Evolutionary conservation across 2,797 vertebrate genomes (phyloP).

Genomic region (Platalea minor): DNA sequence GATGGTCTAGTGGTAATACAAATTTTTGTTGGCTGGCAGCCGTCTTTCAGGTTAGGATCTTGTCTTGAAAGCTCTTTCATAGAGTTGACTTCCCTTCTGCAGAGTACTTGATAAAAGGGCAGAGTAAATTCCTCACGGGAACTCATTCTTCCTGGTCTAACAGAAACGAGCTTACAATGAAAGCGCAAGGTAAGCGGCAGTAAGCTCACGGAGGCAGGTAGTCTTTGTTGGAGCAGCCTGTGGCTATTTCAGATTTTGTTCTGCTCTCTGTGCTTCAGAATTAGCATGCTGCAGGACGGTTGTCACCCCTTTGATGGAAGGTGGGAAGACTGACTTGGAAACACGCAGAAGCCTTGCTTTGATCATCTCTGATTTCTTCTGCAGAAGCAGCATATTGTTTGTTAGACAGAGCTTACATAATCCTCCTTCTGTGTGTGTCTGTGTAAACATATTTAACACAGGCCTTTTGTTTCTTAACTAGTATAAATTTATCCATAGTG

Average conservation of each 20-base stretch:
- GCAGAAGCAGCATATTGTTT: constrained; percentile 44
- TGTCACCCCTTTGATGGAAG: constrained; percentile 39
- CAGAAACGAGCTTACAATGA: background rate
- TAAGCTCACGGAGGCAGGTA: background rate
- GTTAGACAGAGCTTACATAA: constrained; percentile 56
- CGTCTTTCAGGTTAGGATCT: constrained; percentile 44
- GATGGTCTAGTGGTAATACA: constrained; percentile 35
- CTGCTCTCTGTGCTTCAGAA: background rate
- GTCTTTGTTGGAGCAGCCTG: background rate
- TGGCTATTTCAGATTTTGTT: background rate
- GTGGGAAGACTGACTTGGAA: constrained; percentile 32
- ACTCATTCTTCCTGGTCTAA: background rate
- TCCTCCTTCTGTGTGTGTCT: constrained; percentile 29
- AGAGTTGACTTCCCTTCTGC: constrained; percentile 20
- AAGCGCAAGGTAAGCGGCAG: background rate
- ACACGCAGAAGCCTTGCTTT: background rate
- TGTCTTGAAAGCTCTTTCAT: constrained; percentile 22
- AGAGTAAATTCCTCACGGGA: background rate
- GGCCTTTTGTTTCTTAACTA: constrained; percentile 51
- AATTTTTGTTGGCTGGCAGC: constrained; percentile 35
- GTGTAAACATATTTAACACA: constrained; percentile 51
- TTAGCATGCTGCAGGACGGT: background rate
- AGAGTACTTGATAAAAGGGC: background rate
- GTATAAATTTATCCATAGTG: constrained; percentile 24
- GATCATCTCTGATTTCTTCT: constrained; percentile 9